phyloP scores from a whole-genome alignment of 2,113 vertebrate genomes.

The Indicator maculatus region DNA sequence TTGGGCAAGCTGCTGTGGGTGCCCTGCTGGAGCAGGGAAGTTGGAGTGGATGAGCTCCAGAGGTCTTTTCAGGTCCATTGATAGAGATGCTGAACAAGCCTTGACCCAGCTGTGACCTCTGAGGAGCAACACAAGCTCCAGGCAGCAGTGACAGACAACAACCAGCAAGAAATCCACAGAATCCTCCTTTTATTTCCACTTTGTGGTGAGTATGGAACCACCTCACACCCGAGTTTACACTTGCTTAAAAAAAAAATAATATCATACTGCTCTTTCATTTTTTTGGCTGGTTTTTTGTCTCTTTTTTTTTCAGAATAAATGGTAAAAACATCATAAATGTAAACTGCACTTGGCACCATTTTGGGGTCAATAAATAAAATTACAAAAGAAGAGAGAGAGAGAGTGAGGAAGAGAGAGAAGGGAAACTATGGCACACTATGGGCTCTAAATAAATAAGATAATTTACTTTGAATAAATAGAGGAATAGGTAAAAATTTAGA shows the following conservation, averaged over 20 bases:
- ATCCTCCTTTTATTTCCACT: conserved; percentile 4
- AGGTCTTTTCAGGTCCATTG: too few species aligned
- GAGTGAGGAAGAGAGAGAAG: background rate
- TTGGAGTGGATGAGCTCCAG: too few species aligned
- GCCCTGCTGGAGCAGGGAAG: too few species aligned
- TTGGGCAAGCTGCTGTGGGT: too few species aligned
- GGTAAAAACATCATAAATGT: conserved; percentile 53
- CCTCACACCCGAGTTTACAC: background rate
- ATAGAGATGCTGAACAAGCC: too few species aligned
- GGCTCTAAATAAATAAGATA: conserved; percentile 72
- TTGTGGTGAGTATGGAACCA: background rate
- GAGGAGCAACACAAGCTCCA: too few species aligned
- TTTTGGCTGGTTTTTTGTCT: too few species aligned
- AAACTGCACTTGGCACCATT: conserved; percentile 50
- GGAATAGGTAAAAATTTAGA: conserved; percentile 56
- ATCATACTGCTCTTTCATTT: background rate
- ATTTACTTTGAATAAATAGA: conserved; percentile 74
- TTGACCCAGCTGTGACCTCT: too few species aligned
- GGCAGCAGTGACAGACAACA: background rate
- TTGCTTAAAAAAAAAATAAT: background rate
- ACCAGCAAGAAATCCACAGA: background rate
- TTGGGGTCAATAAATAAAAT: conserved; percentile 60
- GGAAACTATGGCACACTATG: conserved; percentile 38
- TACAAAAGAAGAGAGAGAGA: background rate
- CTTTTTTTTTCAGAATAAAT: background rate